Conservation (phyloP, 2,797 vertebrate genomes). For the Protosalanx chinensis region DNA sequence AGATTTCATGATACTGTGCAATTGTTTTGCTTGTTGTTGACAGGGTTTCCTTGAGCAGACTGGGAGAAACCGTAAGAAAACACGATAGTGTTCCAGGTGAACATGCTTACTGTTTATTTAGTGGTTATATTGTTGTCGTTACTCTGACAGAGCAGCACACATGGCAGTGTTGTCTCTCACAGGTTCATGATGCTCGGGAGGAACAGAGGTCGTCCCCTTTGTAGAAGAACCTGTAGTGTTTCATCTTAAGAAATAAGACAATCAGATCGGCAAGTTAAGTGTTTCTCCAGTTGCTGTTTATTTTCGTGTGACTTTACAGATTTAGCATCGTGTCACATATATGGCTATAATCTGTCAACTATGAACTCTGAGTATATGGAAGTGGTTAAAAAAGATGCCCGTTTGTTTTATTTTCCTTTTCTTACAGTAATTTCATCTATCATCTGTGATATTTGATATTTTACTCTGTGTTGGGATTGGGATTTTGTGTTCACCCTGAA, state of each 20-base stretch:
- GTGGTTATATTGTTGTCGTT: too few relatives aligned
- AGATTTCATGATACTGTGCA: too few relatives aligned
- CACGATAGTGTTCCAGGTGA: not conserved
- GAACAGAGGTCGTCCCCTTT: conserved; percentile 14
- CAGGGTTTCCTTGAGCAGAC: conserved; percentile 21
- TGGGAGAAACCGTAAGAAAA: not conserved
- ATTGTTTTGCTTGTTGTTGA: not conserved
- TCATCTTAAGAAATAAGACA: conserved; percentile 32
- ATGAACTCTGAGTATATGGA: not conserved
- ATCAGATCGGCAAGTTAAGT: conserved; percentile 28
- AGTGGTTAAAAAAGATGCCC: conserved; percentile 21
- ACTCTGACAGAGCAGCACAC: not conserved
- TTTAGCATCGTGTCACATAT: not conserved
- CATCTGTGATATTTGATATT: conserved; percentile 55
- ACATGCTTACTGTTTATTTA: too few relatives aligned
- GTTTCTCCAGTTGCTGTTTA: conserved; percentile 1
- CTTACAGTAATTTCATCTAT: conserved; percentile 58
- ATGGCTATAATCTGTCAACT: not conserved
- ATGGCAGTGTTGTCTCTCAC: not conserved
- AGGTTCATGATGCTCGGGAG: too few relatives aligned
- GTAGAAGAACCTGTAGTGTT: not conserved
- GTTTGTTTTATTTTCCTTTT: conserved; percentile 34
- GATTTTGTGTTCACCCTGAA: conserved; percentile 51
- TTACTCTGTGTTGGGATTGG: conserved; percentile 50
- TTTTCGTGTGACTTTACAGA: not conserved